Evolutionary conservation across 2,888 invertebrate genomes (phyloP), one percentile per base, ranked within the genome.

Genomic region (Actias luna): DNA sequence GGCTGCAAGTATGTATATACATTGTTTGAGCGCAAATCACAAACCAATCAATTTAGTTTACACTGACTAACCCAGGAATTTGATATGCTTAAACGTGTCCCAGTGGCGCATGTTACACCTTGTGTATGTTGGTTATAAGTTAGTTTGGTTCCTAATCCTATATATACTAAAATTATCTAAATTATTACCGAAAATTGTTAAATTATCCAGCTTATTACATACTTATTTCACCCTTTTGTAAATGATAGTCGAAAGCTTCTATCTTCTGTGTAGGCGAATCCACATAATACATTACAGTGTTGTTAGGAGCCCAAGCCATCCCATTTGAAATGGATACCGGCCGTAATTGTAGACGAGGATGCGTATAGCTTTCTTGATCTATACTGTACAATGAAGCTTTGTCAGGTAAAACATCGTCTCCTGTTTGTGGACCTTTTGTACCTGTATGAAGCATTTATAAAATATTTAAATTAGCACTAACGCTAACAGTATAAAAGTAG

Each of bases 271-370:
- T 94, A 0, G 93, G 86, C 0, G 96, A 95, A 83, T 97, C 97
- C 36, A 96, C 95, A 80, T 95, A 97, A 82, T 95, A 97, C 83
- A 97, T 87, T 55, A 93, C 93, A 29, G 93, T 85, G 74, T 95
- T 94, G 71, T 95, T 95, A 12, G 86, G 83, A 8, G 94, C 94
- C 96, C 96, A 97, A 5, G 94, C 94, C 39, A 97, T 76, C 0
- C 97, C 97, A 77, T 97, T 97, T 52, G 96, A 96, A 60, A 96
- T 93, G 33, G 93, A 91, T 5, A 95, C 93, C 0, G 91, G 89
- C 0, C 82, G 80, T 36, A 89, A 35, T 0, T 82, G 80, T 0
- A 80, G 70, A 12, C 71, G 79, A 0, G 83, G 87, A 2, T 65
- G 22, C 0, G 65, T 65, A 69, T 83, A 72, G 59, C 74, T 59